phyloP scores from a whole-genome alignment of 2,888 invertebrate genomes.

The Amblyteles armatorius region DNA sequence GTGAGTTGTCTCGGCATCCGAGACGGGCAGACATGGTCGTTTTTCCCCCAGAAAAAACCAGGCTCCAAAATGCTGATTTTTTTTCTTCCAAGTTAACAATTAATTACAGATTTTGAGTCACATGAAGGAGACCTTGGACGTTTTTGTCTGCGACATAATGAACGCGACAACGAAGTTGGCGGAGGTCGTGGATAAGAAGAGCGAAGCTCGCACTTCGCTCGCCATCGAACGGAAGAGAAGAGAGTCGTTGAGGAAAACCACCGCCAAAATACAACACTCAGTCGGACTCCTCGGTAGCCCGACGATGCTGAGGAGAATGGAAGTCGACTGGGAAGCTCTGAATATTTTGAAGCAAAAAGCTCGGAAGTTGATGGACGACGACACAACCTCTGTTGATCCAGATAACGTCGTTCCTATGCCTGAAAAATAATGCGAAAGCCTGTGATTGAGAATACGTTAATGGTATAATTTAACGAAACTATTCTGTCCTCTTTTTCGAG shows the following conservation, averaged over 20 bases:
- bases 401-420: conserved; percentile 18
- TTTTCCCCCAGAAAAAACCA: too few relatives aligned
- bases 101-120: conserved; percentile 68
- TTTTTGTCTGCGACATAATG: conserved; percentile 51
- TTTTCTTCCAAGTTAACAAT: background rate
- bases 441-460: background rate
- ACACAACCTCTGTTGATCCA: background rate
- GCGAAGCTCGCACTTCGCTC: conserved; percentile 43
- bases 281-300: conserved; percentile 65
- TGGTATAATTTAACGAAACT: background rate
- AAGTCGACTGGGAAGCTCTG: conserved; percentile 54
- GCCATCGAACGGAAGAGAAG: conserved; percentile 55
- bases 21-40: background rate
- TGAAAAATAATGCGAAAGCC: conserved; percentile 29
- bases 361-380: background rate
- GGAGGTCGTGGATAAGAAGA: conserved; percentile 34
- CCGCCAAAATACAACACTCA: conserved; percentile 57
- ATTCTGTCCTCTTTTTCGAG: background rate
- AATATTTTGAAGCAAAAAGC: conserved; percentile 48
- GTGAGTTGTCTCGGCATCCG: conserved; percentile 56
- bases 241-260: conserved; percentile 64
- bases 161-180: conserved; percentile 23
- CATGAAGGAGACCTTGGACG: conserved; percentile 66
- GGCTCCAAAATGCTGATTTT: background rate
- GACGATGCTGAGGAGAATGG: conserved; percentile 67